phyloP scores from a whole-genome alignment of 2,113 vertebrate genomes.

The Petrocephalus zakoni region DNA sequence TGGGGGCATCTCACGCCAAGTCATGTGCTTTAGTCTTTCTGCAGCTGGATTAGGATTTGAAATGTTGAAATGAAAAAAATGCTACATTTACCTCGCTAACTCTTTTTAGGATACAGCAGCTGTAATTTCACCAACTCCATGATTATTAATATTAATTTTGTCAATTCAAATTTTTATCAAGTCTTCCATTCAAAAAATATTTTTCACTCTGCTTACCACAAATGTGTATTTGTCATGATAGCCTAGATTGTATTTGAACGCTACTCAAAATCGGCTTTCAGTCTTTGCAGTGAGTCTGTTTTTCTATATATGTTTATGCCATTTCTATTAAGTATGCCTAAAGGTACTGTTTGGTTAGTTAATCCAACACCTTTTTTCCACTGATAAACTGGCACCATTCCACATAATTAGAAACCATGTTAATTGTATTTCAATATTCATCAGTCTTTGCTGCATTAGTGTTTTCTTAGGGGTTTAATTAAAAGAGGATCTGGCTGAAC shows the following conservation, averaged over 20 bases:
- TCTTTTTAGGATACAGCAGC: background rate
- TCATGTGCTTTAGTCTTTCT: background rate
- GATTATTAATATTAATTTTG: background rate
- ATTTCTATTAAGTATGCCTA: constrained; percentile 10
- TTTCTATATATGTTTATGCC: background rate
- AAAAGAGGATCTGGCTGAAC: constrained; percentile 1
- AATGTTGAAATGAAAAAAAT: background rate
- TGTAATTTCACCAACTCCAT: background rate
- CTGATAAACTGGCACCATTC: constrained; percentile 5
- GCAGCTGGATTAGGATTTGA: background rate
- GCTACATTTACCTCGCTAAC: background rate
- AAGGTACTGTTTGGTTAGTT: constrained; percentile 1
- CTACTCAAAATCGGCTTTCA: background rate
- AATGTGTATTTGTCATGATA: background rate
- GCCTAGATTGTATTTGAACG: background rate
- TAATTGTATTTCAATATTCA: constrained; percentile 22
- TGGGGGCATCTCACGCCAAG: background rate
- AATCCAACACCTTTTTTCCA: background rate
- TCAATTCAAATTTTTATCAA: background rate
- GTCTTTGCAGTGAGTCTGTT: background rate
- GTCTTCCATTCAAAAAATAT: background rate
- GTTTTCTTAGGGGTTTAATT: constrained; percentile 22
- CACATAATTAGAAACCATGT: constrained; percentile 4
- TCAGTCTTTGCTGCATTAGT: background rate
- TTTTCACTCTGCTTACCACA: background rate